Percentiles rank a stretch among this genome's conserved stretches.
phyloP scores from a whole-genome alignment of 1,140 invertebrate species.

The Alviniconcha marisindica region DNA sequence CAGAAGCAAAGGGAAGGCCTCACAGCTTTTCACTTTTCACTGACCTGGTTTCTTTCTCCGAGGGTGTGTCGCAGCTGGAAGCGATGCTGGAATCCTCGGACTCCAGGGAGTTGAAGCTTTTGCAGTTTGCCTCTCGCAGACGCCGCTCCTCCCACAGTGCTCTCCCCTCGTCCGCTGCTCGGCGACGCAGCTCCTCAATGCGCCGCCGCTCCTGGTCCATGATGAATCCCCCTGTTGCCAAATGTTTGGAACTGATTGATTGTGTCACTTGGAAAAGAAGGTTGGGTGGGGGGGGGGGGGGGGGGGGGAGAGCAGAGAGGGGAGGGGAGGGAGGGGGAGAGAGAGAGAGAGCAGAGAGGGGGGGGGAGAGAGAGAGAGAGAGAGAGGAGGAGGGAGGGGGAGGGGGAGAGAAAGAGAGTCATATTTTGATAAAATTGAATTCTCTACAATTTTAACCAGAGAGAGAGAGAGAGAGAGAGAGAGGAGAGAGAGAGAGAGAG shows the following conservation, averaged over 20 bases:
- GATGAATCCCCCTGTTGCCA: slow-evolving; percentile 80
- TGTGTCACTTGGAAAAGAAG: neutral
- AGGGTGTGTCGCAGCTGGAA: slow-evolving; percentile 81
- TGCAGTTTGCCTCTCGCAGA: slow-evolving; percentile 79
- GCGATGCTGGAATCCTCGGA: slow-evolving; percentile 81
- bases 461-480: no score
- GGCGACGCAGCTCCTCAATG: slow-evolving; percentile 89
- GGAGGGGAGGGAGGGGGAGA: no score
- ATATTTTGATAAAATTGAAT: no score
- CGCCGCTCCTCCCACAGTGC: slow-evolving; percentile 84
- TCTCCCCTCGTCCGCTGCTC: slow-evolving; percentile 91
- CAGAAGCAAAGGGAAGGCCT: no score
- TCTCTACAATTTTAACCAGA: no score
- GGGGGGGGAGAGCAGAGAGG: neutral
- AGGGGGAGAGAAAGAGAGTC: no score
- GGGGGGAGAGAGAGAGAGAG: no score
- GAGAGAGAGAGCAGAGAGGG: no score
- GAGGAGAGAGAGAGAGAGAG: no score
- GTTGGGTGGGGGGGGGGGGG: neutral
- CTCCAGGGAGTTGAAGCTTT: slow-evolving; percentile 83
- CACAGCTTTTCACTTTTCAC: no score
- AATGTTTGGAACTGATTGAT: neutral
- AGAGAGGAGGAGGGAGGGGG: no score
- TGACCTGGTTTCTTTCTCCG: slow-evolving; percentile 80
- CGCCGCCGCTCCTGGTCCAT: slow-evolving; percentile 92